A percentile compares a stretch with the other conserved stretches of the same genome.
Evolutionary conservation across 1,140 invertebrate species (phyloP).

Genomic region (Arion vulgaris): DNA sequence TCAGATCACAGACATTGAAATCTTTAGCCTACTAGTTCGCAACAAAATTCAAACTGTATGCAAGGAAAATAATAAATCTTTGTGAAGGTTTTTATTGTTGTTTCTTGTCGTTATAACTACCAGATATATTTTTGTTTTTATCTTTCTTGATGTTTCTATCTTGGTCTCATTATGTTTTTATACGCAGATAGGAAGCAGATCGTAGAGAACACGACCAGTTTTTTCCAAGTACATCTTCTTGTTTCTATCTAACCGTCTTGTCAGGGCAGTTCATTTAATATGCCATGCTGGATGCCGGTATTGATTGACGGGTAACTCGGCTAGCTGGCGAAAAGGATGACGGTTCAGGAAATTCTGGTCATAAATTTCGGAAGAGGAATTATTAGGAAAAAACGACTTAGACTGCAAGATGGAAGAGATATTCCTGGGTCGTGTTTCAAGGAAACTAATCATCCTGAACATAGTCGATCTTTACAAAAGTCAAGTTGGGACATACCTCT

Average conservation of each 20-base stretch:
- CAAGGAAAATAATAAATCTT: too few relatives aligned
- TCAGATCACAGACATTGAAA: neutral
- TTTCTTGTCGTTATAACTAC: too few relatives aligned
- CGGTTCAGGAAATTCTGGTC: conserved; percentile 4
- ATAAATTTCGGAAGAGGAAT: conserved; percentile 3
- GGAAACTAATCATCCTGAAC: too few relatives aligned
- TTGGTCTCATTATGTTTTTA: too few relatives aligned
- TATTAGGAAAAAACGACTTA: neutral
- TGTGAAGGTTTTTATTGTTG: too few relatives aligned
- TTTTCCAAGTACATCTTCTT: conserved; percentile 3
- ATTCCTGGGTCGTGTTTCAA: too few relatives aligned
- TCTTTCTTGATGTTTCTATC: too few relatives aligned
- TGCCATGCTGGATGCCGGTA: neutral
- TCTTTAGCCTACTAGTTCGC: too few relatives aligned
- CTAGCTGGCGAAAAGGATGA: neutral
- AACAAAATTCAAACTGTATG: too few relatives aligned
- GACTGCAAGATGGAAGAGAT: neutral
- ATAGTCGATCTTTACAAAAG: too few relatives aligned
- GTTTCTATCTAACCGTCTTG: neutral
- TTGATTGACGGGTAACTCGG: neutral
- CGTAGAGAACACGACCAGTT: neutral
- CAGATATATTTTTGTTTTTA: too few relatives aligned
- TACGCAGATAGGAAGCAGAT: neutral
- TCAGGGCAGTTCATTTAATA: conserved; percentile 4
- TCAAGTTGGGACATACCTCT: too few relatives aligned